These are phyloP conservation scores for Ormyrus rosae DNA, from an alignment of 2,888 invertebrate genomes.

Conservation along the genomic window DNA sequence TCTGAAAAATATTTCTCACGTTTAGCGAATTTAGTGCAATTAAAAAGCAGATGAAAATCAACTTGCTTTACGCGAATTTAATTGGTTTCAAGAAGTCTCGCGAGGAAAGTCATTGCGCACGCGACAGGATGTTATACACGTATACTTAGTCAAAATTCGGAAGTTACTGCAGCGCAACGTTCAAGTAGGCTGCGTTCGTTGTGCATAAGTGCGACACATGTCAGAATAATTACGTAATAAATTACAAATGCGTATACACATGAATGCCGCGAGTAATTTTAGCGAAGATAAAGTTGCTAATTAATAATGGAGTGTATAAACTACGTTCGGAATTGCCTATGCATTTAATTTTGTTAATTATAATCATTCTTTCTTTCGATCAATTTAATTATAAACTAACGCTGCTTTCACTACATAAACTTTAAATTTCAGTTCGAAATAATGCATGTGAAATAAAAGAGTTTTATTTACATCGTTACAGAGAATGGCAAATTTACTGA, in stretches of 20 bases:
- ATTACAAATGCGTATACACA: conserved; percentile 13
- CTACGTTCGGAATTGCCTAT: background rate
- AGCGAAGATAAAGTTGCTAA: conserved; percentile 1
- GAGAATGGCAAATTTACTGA: too few relatives aligned
- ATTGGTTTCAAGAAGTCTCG: background rate
- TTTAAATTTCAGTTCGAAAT: too few relatives aligned
- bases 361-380: background rate
- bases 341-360: conserved; percentile 13
- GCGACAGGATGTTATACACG: background rate
- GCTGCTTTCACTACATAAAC: background rate
- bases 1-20: too few relatives aligned
- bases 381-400: background rate
- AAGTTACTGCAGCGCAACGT: conserved; percentile 2
- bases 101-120: background rate
- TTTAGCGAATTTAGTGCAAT: too few relatives aligned
- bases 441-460: too few relatives aligned
- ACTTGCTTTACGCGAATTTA: too few relatives aligned
- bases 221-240: conserved; percentile 46
- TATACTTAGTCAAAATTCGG: conserved; percentile 3
- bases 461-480: too few relatives aligned
- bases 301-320: conserved; percentile 7
- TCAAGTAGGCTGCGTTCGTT: conserved; percentile 14
- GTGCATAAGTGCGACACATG: conserved; percentile 35
- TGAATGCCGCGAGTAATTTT: background rate
- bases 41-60: too few relatives aligned